Base-by-base conservation (phyloP, 2,113 vertebrate species). In the Peromyscus polionotus region DNA sequence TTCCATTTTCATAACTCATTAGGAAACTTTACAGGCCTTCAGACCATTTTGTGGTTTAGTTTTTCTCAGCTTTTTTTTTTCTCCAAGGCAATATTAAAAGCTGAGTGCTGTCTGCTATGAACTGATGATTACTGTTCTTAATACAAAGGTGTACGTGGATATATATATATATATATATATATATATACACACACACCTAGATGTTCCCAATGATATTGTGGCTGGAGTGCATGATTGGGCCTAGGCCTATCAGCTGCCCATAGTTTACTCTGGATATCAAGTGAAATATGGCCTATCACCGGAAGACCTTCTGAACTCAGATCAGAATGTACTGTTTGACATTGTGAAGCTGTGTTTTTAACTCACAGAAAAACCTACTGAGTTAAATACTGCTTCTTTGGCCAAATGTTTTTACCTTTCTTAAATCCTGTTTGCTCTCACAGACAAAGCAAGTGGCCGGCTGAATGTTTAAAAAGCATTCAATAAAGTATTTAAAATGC, bases 1-100 rank as follows among this genome's bases (percentile, higher is more conserved):
- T 97, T 96, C 95, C 97, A 90, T 95, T 95, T 97, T 97, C 95
- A 92, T 95, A 98, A 97, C 90, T 98, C 67, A 65, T 48, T 96
- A 87, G 91, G 22, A 88, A 48, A 92, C 97, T 97, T 98, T 97
- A 96, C 91, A 97, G 61, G 77, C 84, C 91, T 95, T 97, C 79
- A 97, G 93, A 72, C 94, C 81, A 83, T 98, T 97, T 90, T 96
- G 97, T 97, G 87, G 45, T 95, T 97, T 97, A 95, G 42, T 88
- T 85, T 0, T 87, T 92, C 97, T 98, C 95, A 76, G 91, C 57
- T 94, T 97, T 97, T 97, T 84, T 84, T 97, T 67, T 16, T 91
- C 93, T 93, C 97, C 84, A 97, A 98, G 97, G 96, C 87, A 81
- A 85, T 95, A 97, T 97, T 96, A 96, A 96, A 97, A 94, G 75